Evolutionary conservation across 2,888 invertebrate species (phyloP).

Genomic region (Melieria picta): DNA sequence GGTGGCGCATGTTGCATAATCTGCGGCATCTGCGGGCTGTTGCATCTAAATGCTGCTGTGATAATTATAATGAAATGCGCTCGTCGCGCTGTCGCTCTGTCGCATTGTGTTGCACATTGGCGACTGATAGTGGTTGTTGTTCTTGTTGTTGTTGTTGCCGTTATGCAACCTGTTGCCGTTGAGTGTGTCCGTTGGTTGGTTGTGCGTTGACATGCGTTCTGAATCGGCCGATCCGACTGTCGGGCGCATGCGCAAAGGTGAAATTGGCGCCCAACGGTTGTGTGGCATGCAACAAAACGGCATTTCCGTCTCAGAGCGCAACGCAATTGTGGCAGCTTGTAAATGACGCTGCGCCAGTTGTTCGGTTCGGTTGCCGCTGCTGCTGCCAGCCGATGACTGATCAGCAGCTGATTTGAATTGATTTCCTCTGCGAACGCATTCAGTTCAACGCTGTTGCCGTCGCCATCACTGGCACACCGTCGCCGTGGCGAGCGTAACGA

Average conservation of each 20-base stretch:
- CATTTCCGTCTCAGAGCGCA: constrained; percentile 21
- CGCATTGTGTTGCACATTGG: no score
- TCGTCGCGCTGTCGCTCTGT: constrained; percentile 11
- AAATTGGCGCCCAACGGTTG: constrained; percentile 25
- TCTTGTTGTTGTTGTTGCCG: not conserved
- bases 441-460: not conserved
- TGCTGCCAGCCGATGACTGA: constrained; percentile 45
- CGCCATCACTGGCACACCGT: not conserved
- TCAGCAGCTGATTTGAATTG: constrained; percentile 56
- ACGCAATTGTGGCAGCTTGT: not conserved
- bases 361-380: constrained; percentile 6
- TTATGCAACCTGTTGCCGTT: not conserved
- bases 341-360: constrained; percentile 14
- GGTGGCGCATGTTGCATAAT: no score
- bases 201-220: not conserved
- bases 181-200: not conserved
- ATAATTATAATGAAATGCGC: constrained; percentile 34
- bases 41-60: constrained; percentile 32
- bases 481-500: not conserved
- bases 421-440: constrained; percentile 49
- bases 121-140: no score
- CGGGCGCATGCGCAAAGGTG: not conserved
- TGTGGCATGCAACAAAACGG: constrained; percentile 11
- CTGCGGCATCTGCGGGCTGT: constrained; percentile 24
- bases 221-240: not conserved